Percentiles rank a stretch among this genome's conserved stretches.
phyloP scores from a whole-genome alignment of 2,888 invertebrate genomes.

The Polylopha cassiicola region DNA sequence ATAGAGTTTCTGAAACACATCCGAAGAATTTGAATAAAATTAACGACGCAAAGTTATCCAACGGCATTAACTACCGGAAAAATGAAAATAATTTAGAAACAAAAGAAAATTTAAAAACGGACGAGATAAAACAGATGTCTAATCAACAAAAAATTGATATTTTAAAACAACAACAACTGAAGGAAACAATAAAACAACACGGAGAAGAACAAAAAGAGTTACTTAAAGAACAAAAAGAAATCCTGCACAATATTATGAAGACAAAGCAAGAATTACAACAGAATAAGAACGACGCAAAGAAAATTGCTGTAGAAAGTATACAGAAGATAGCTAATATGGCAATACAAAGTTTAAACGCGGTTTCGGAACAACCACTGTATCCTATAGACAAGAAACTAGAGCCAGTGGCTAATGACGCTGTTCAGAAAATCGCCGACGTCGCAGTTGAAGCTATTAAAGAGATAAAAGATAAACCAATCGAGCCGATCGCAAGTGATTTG shows the following conservation, averaged over 20 bases:
- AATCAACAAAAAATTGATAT: conserved; percentile 47
- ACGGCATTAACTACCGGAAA: conserved; percentile 36
- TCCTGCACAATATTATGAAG: conserved; percentile 78
- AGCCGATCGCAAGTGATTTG: no score
- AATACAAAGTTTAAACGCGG: conserved; percentile 63
- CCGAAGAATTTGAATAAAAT: conserved; percentile 55
- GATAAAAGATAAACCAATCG: conserved; percentile 31
- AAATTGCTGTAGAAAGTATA: conserved; percentile 71
- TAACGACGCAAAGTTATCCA: conserved; percentile 37
- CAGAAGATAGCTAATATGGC: conserved; percentile 70
- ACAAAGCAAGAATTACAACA: conserved; percentile 70
- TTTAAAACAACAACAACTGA: conserved; percentile 68
- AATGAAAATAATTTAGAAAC: conserved; percentile 28
- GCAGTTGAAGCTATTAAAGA: conserved; percentile 19
- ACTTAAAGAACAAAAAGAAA: conserved; percentile 81
- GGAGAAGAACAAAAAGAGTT: conserved; percentile 82
- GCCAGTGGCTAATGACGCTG: conserved; percentile 24
- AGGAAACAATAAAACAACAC: conserved; percentile 82
- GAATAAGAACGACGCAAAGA: conserved; percentile 69
- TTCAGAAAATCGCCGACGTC: conserved; percentile 37
- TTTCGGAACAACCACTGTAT: conserved; percentile 51
- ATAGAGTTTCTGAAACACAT: conserved; percentile 49
- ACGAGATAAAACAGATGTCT: conserved; percentile 25
- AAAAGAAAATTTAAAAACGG: conserved; percentile 30
- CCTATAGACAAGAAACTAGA: conserved; percentile 14